Base-by-base conservation (phyloP, 2,888 invertebrate genomes). In the Hypena proboscidalis region DNA sequence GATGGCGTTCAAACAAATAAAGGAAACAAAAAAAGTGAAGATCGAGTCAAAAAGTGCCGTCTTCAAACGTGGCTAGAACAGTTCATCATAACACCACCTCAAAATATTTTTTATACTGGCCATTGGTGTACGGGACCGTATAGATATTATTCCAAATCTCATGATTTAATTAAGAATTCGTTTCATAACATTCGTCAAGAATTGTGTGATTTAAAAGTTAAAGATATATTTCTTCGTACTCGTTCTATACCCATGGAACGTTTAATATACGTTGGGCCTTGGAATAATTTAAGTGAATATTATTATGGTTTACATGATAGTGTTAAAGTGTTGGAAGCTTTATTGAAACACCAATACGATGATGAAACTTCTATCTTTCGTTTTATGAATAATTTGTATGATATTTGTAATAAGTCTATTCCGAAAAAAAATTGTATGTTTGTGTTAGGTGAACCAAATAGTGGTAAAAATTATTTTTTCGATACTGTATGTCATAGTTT, bases 371-470 rank as follows among this genome's bases (percentile, higher is more conserved):
- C n/a, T n/a, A n/a, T n/a, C n/a, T n/a, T n/a, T n/a, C n/a, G n/a
- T n/a, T n/a, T n/a, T n/a, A n/a, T n/a, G n/a, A n/a, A n/a, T n/a
- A n/a, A n/a, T n/a, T n/a, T n/a, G n/a, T n/a, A n/a, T n/a, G n/a
- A n/a, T n/a, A n/a, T 17, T 17, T 32, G 33, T 21, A 22, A 23
- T 22, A 25, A 14, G 17, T 14, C 26, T 11, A 13, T 46, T 2
- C 40, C 35, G 0, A 41, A 46, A 38, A 38, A 33, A 19, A 48
- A 45, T 39, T 33, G 26, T 26, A 22, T 53, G 25, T 31, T 25
- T 13, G 25, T 54, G 5, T 31, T 46, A 4, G 42, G 46, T 9
- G 25, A 25, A 7, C 23, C 22, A 4, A 22, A 23, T 33, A 33
- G 23, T 29, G 47, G 41, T 10, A 46, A 42, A 30, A 38, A 34